phyloP scores from a whole-genome alignment of 1,140 invertebrate species.

The Melipona quadrifasciata region DNA sequence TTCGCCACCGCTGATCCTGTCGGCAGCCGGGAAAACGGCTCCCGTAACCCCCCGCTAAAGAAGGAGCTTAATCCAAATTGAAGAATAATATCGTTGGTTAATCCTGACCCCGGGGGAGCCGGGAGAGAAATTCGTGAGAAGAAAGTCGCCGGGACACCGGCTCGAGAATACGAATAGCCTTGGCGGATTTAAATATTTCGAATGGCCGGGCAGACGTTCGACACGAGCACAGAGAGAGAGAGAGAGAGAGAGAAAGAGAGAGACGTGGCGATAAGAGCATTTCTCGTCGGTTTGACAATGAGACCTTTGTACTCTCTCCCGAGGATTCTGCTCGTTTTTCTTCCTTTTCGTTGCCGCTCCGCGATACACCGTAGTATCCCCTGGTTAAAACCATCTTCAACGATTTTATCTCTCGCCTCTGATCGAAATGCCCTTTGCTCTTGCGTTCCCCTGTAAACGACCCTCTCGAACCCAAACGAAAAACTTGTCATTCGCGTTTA shows the following conservation, averaged over 20 bases:
- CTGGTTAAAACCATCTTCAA: background rate
- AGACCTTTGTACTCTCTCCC: conserved; percentile 15
- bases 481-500: background rate
- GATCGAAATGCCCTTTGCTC: background rate
- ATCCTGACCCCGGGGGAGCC: conserved; percentile 47
- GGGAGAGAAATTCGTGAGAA: background rate
- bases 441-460: background rate
- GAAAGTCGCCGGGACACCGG: conserved; percentile 27
- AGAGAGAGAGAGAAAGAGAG: background rate
- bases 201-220: conserved; percentile 4
- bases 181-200: conserved; percentile 62
- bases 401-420: background rate
- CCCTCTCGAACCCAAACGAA: background rate
- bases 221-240: background rate
- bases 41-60: background rate
- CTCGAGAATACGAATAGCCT: conserved; percentile 13
- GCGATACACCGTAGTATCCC: background rate
- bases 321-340: background rate
- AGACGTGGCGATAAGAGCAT: background rate
- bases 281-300: conserved; percentile 5
- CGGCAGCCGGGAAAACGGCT: conserved; percentile 20
- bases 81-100: conserved; percentile 67
- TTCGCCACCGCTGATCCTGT: conserved; percentile 27
- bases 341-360: background rate
- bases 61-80: conserved; percentile 66